Base-by-base conservation (phyloP, 2,797 vertebrate genomes). In the Tokudaia tokunoshimensis region DNA sequence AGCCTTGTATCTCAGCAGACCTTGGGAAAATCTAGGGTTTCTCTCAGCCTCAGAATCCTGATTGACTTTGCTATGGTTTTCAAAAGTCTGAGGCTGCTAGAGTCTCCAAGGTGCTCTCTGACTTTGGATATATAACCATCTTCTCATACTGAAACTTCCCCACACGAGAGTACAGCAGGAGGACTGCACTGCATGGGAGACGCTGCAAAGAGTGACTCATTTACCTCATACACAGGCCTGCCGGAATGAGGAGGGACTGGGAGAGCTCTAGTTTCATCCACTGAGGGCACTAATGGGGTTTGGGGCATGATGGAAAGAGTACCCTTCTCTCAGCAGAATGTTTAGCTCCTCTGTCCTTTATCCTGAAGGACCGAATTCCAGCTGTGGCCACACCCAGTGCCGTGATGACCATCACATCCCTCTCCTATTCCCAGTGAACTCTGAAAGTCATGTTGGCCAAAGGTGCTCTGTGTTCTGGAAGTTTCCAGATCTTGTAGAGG, bases 1-100 rank as follows among this genome's bases (percentile, higher is more conserved):
- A 44, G 78, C 34, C 88, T 81, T 82, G 72, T 24, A 72, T 81
- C 34, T 44, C 44, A 87, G 0, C 19, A 93, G 76, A 91, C 7
- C 47, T 95, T 91, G 26, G 26, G 59, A 91, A 67, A 79, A 47
- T 55, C 34, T 6, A 34, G 75, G 4, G 26, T n/a, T 92, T 92
- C 37, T 78, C 63, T 89, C 29, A 44, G n/a, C 24, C 7, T 93
- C 22, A 67, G 29, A 78, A 31, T 80, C 72, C 70, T 55, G 63
- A 22, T 93, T 29, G 57, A 6, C 34, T 37, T 84, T 89, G 50
- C 13, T 80, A 24, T 24, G 24, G 14, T 19, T 95, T 50, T 72
- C 50, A 92, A 22, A 92, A 1, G n/a, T 87, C 83, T 94, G 57
- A 95, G 72, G 8, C 50, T 86, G 15, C 1, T 20, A 55, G 41